These are phyloP conservation scores for Epizoanthus rinbou DNA, from an alignment of 92 coral and sea anemone species.

Conservation along the genomic window DNA sequence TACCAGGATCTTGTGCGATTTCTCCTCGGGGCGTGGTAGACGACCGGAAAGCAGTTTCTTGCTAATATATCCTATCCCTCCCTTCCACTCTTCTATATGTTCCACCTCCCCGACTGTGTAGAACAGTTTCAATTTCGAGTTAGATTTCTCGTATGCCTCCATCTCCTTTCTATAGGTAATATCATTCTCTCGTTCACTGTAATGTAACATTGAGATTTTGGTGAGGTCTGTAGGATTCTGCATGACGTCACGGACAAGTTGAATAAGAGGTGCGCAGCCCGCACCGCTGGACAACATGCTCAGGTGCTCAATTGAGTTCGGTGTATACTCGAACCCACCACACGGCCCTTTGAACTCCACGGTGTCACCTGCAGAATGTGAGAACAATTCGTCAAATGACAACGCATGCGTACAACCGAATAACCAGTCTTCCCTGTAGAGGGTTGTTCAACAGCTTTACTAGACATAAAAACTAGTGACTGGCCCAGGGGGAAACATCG, in stretches of 20 bases:
- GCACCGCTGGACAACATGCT: conserved; percentile 58
- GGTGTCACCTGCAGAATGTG: conserved; percentile 43
- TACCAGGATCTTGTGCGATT: conserved; percentile 58
- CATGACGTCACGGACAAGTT: conserved; percentile 57
- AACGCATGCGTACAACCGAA: too few relatives aligned
- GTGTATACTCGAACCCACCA: conserved; percentile 64
- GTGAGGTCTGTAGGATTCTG: neutral
- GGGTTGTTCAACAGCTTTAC: neutral
- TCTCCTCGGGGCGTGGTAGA: conserved; percentile 51
- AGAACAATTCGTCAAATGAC: too few relatives aligned
- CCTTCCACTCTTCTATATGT: conserved; percentile 57
- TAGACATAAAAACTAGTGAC: too few relatives aligned
- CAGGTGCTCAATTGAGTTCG: conserved; percentile 55
- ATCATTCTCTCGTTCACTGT: conserved; percentile 48
- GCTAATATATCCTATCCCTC: conserved; percentile 65
- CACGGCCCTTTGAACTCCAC: conserved; percentile 66
- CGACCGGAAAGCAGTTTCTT: conserved; percentile 39
- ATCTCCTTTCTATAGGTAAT: conserved; percentile 59
- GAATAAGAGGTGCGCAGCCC: conserved; percentile 59
- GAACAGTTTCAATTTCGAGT: conserved; percentile 33
- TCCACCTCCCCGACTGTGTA: conserved; percentile 53
- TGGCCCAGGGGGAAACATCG: too few relatives aligned
- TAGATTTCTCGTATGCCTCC: conserved; percentile 5
- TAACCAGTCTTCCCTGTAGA: too few relatives aligned
- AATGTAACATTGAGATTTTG: conserved; percentile 38